phyloP scores from a whole-genome alignment of 2,888 invertebrate species.

The Acleris holmiana region DNA sequence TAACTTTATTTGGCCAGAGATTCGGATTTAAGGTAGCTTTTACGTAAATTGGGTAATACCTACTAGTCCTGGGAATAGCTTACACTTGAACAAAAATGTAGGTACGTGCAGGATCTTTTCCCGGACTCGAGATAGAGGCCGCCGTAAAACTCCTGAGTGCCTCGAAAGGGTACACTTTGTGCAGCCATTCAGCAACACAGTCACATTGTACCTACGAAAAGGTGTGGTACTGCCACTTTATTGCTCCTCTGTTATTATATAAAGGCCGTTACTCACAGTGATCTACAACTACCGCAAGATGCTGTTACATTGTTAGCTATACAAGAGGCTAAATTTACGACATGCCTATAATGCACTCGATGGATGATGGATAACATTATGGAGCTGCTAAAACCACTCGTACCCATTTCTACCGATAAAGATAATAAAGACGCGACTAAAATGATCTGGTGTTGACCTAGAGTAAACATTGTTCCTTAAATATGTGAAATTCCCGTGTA shows the following conservation, averaged over 20 bases:
- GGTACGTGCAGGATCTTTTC: constrained; percentile 4
- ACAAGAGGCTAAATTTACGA: constrained; percentile 21
- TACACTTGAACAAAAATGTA: not conserved
- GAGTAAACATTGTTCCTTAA: constrained; percentile 8
- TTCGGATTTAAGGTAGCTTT: no score
- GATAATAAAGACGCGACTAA: not conserved
- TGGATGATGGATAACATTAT: constrained; percentile 6
- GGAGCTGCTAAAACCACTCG: not conserved
- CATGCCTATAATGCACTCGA: constrained; percentile 11
- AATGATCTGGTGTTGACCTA: constrained; percentile 2
- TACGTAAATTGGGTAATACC: not conserved
- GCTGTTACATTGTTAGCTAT: constrained; percentile 23
- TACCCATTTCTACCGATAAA: not conserved
- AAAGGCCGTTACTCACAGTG: constrained; percentile 28
- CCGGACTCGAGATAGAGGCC: constrained; percentile 17
- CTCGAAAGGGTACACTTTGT: constrained; percentile 23
- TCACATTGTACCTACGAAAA: constrained; percentile 16
- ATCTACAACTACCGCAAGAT: constrained; percentile 32
- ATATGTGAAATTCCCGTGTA: constrained; percentile 5
- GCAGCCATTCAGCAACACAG: constrained; percentile 28
- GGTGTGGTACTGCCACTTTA: constrained; percentile 25
- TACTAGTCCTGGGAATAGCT: not conserved
- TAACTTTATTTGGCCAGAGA: no score
- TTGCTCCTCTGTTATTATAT: constrained; percentile 25
- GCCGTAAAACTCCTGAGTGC: constrained; percentile 29